Evolutionary conservation across 2,797 vertebrate genomes (phyloP), one percentile per base, ranked within the genome.

Genomic region (Dendrocincla tyrannina): DNA sequence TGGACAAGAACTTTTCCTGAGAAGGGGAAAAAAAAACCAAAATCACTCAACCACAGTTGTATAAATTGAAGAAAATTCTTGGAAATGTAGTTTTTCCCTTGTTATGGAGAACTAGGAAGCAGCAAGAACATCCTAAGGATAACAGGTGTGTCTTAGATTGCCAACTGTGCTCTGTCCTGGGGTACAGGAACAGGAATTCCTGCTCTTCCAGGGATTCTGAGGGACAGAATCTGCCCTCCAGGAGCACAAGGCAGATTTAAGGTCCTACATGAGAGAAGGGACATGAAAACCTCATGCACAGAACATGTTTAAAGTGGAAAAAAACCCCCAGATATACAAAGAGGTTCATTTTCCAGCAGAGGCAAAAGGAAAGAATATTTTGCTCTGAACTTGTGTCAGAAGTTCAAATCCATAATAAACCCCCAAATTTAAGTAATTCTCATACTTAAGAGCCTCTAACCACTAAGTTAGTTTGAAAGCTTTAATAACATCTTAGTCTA

Each of bases 1-100:
- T 99, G 99, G 96, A 99, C 98, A 97, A 99, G 99, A 97, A 99
- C 99, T 98, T 99, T 99, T 96, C 99, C 99, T 99, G 88, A 95
- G 94, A 91, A 97, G 49, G 19, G 3, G 11, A 59, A 17, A 83
- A 56, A 5, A 1, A 24, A 39, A 52, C 24, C 50, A 39, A 39
- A 60, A 14, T 27, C 37, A 39, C 19, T 27, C 20, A 85, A 49
- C 3, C 8, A 68, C 9, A 41, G 12, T 62, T 73, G 37, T 33
- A 35, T 1, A 64, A 50, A 74, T 2, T 8, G 37, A 53, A 62
- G 19, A 14, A 56, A 68, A 85, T 19, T 16, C 23, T 70, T 62
- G 39, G 53, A 62, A 72, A 44, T 24, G 9, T 15, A 32, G 4
- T 35, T 72, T 83, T 55, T 55, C 4, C 6, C 19, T 28, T 42